Conservation (phyloP, 2,797 vertebrate species). For the Heterohyrax brucei region DNA sequence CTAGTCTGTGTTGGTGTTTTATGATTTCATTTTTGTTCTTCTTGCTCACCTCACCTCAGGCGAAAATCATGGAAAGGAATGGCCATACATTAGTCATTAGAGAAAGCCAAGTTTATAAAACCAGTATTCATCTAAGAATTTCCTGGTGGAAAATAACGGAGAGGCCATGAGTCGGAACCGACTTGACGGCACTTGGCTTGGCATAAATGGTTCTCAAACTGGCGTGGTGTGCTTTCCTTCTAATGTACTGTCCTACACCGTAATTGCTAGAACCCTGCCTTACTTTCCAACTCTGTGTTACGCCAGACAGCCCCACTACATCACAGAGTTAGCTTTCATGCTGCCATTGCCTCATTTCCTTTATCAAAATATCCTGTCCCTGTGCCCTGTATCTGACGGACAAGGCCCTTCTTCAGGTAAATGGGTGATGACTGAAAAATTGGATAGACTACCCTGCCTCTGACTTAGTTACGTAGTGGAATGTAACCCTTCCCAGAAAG, state of each 20-base stretch:
- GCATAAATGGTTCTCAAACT: too few relatives aligned
- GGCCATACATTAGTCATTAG: neutral
- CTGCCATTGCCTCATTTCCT: neutral
- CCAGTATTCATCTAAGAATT: neutral
- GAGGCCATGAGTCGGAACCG: neutral
- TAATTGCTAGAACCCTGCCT: neutral
- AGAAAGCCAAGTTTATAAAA: neutral
- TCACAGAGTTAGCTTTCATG: neutral
- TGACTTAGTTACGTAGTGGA: neutral
- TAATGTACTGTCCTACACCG: neutral
- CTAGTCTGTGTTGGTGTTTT: neutral
- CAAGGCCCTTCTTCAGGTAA: neutral
- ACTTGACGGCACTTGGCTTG: neutral
- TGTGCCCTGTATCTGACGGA: neutral
- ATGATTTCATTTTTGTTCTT: neutral
- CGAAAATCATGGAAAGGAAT: neutral
- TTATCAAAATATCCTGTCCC: neutral
- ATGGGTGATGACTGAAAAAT: neutral
- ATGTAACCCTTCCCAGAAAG: neutral
- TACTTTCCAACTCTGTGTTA: neutral
- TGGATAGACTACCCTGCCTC: neutral
- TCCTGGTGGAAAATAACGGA: conserved; percentile 16
- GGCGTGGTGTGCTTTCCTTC: neutral
- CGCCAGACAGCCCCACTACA: too few relatives aligned
- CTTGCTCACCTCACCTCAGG: neutral